Percentiles rank a stretch among this genome's conserved stretches.
Evolutionary conservation across 2,797 vertebrate genomes (phyloP).

Genomic region (Spinus olivaceus): DNA sequence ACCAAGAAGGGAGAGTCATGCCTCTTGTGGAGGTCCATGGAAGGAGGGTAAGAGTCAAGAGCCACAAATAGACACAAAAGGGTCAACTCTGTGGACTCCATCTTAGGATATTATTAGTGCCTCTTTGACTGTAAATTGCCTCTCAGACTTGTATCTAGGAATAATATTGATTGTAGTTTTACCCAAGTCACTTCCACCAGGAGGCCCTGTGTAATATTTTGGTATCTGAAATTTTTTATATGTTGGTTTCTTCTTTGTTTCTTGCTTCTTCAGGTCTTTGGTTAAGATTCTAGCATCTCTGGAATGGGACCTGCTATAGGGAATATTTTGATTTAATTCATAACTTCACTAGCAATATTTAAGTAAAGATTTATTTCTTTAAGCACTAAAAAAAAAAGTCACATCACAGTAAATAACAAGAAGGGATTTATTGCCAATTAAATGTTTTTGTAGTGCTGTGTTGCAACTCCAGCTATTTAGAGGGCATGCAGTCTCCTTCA

Average conservation of each 20-base stretch:
- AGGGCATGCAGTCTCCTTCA: neutral
- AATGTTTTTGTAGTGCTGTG: neutral
- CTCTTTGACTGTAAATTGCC: neutral
- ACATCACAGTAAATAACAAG: neutral
- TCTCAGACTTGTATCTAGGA: neutral
- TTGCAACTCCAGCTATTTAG: neutral
- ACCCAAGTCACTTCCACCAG: neutral
- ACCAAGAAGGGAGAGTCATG: neutral
- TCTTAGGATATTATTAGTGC: neutral
- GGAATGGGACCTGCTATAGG: neutral
- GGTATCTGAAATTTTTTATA: neutral
- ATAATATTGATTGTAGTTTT: neutral
- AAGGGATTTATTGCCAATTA: neutral
- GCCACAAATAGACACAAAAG: neutral
- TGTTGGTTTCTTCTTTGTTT: neutral
- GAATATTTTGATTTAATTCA: neutral
- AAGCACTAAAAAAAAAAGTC: neutral
- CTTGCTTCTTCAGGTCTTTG: neutral
- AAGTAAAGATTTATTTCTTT: neutral
- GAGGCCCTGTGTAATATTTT: neutral
- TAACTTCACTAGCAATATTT: neutral
- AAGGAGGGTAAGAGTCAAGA: neutral
- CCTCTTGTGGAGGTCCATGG: neutral
- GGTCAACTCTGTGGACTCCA: rapidly evolving
- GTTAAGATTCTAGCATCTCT: neutral